A percentile compares a stretch with the other conserved stretches of the same genome.
Evolutionary conservation across 2,888 invertebrate genomes (phyloP).

Genomic region (Portevinia maculata): DNA sequence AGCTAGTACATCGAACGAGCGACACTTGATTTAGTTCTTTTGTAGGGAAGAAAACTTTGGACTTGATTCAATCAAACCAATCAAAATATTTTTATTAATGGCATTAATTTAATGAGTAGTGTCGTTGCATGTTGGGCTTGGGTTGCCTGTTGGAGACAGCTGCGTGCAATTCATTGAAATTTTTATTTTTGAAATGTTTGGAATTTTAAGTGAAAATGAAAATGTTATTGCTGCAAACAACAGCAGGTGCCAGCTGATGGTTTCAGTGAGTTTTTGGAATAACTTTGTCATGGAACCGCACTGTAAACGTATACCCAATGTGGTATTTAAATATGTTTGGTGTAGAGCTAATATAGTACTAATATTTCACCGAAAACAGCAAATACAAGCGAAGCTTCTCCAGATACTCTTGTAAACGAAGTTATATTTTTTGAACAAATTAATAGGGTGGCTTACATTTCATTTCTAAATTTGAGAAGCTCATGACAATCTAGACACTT

Average conservation of each 20-base stretch:
- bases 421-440: too few species aligned
- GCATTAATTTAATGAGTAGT: conserved; percentile 24
- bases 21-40: conserved; percentile 48
- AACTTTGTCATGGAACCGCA: too few species aligned
- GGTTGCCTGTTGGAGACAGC: conserved; percentile 3
- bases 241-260: background rate
- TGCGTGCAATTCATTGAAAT: conserved; percentile 16
- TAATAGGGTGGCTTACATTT: too few species aligned
- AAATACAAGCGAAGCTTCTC: too few species aligned
- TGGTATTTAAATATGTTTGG: too few species aligned
- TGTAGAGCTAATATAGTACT: too few species aligned
- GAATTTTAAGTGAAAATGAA: conserved; percentile 29
- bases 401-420: too few species aligned
- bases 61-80: conserved; percentile 68
- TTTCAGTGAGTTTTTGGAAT: background rate
- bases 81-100: conserved; percentile 59
- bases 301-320: too few species aligned
- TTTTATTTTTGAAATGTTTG: background rate
- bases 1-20: background rate
- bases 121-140: background rate
- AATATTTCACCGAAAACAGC: too few species aligned
- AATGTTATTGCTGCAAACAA: background rate
- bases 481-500: too few species aligned
- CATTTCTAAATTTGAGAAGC: too few species aligned
- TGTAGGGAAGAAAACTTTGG: conserved; percentile 42